Conservation (phyloP, 2,797 vertebrate genomes). For the Lacerta viridis region DNA sequence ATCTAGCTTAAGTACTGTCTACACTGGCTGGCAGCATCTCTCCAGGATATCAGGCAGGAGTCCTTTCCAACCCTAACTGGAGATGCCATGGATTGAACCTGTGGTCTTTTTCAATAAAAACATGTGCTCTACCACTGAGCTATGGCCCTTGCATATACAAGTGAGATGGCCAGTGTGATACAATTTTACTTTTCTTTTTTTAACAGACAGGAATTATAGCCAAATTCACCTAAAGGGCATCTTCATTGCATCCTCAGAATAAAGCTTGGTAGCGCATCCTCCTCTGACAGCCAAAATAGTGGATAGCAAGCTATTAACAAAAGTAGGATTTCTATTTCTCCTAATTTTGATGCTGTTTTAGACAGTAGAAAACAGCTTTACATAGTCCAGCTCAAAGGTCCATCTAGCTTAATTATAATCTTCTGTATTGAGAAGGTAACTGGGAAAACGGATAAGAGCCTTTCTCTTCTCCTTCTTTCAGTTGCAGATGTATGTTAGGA, state of each 20-base stretch:
- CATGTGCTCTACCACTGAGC: no score
- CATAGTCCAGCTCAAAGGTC: neutral
- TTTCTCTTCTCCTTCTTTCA: conserved; percentile 9
- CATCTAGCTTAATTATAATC: conserved; percentile 10
- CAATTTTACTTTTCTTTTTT: neutral
- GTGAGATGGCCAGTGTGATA: neutral
- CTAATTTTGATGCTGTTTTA: conserved; percentile 15
- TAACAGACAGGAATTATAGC: neutral
- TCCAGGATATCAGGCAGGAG: no score
- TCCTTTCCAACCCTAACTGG: no score
- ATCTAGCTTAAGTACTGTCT: no score
- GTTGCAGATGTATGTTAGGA: neutral
- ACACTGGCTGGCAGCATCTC: no score
- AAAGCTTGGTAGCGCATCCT: neutral
- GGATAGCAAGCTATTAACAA: neutral
- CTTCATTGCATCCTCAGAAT: neutral
- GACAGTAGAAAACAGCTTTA: conserved; percentile 1
- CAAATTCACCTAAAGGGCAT: neutral
- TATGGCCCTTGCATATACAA: no score
- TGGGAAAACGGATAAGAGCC: neutral
- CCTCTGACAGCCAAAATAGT: neutral
- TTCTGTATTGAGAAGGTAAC: neutral
- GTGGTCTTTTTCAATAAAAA: no score
- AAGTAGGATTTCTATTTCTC: neutral
- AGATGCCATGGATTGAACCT: no score